These are phyloP conservation scores for Clavelina lepadiformis DNA, from an alignment of 23 tunicate genomes.

Conservation along the genomic window DNA sequence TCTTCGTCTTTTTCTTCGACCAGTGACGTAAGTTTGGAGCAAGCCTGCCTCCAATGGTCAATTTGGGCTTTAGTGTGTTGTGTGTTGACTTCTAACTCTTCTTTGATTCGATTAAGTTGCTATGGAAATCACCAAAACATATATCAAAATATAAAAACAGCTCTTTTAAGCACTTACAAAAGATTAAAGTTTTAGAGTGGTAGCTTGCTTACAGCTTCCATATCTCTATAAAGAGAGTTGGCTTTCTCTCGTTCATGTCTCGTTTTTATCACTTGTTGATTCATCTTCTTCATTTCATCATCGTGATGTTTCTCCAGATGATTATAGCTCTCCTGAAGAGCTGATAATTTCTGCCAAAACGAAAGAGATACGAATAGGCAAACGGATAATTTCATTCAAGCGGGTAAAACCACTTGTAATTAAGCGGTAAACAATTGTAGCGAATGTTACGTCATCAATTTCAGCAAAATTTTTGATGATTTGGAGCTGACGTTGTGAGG, in stretches of 20 bases:
- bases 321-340: constrained; percentile 18
- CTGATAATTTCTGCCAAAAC: constrained; percentile 14
- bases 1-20: constrained; percentile 71
- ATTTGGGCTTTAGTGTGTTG: constrained; percentile 61
- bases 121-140: constrained; percentile 3
- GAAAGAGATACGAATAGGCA: no score
- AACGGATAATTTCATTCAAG: no score
- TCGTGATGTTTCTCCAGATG: constrained; percentile 32
- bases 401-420: no score
- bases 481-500: no score
- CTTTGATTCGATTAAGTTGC: constrained; percentile 45
- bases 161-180: neutral
- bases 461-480: no score
- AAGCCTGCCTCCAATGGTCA: constrained; percentile 94
- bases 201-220: constrained; percentile 26
- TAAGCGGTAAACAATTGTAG: no score
- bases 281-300: constrained; percentile 32
- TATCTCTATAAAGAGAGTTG: constrained; percentile 15
- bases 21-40: constrained; percentile 73
- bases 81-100: constrained; percentile 31
- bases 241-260: constrained; percentile 21
- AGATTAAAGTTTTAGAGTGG: neutral
- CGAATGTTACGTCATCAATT: no score
- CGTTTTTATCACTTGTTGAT: constrained; percentile 17
- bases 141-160: neutral